Base-by-base conservation (phyloP, 2,797 vertebrate species). In the Apogon hyalosoma region DNA sequence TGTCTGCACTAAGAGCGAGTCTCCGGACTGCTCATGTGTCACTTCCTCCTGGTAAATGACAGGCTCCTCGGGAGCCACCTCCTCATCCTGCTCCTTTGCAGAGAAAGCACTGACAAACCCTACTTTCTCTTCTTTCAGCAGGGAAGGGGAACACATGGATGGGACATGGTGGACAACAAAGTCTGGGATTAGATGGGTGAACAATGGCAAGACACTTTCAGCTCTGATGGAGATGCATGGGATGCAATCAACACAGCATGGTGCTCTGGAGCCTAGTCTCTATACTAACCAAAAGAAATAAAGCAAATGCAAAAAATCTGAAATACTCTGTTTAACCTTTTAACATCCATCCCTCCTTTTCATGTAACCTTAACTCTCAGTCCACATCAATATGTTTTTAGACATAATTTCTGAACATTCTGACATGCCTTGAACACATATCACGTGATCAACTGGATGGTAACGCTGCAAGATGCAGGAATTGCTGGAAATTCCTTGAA, bases 81-180 rank as follows among this genome's bases (percentile, higher is more conserved):
- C 69, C 70, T 75, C 80, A 64, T 79, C 67, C 64, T 83, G 82
- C 60, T 65, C 73, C 90, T 93, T 91, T 80, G 85, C 87, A 79
- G 90, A 59, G 86, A 88, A 53, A 8, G 0, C 54, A 81, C 84
- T 86, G 70, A 85, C 85, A 88, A 91, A 85, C 90, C 94, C 91
- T 93, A 95, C 80, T 65, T 83, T 91, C 87, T 94, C 93, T 87
- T 95, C 94, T 94, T 95, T 86, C 57, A 78, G 80, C 65, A 83
- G 57, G 82, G 58, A 64, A 41, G 85, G 91, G 56, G 58, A 71
- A 84, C 68, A 75, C 47, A 77, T 31, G 55, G 70, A 83, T 89
- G 88, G 87, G 77, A 95, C 88, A 93, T 93, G 92, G 93, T 91
- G 92, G 82, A 92, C 86, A 94, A 90, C 75, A 93, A 64, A 82